Evolutionary conservation across 2,888 invertebrate species (phyloP).

Genomic region (Catonia carolina): DNA sequence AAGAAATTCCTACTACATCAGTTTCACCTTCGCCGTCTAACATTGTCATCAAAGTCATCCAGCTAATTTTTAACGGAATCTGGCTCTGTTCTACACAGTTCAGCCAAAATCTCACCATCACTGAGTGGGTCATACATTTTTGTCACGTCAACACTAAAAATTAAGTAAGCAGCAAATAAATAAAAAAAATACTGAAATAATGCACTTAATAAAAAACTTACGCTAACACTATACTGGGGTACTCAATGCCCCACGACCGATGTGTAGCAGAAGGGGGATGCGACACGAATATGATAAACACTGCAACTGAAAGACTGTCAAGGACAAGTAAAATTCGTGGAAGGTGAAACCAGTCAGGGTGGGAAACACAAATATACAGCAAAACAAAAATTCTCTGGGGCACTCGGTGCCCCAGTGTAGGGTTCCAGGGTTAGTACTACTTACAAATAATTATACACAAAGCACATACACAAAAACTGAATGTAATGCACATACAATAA

Average conservation of each 20-base stretch:
- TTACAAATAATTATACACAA: no score
- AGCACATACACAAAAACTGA: no score
- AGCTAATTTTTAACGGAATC: no score
- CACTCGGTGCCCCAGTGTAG: conserved; percentile 1
- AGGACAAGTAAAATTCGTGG: conserved; percentile 6
- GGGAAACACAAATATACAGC: conserved; percentile 1
- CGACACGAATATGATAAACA: not conserved
- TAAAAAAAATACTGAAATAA: conserved; percentile 8
- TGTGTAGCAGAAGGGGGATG: conserved; percentile 3
- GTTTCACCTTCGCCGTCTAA: no score
- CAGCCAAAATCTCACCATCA: no score
- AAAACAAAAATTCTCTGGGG: conserved; percentile 13
- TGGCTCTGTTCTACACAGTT: no score
- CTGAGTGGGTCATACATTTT: no score
- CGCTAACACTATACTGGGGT: conserved; percentile 13
- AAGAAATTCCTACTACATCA: no score
- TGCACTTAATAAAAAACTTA: conserved; percentile 9
- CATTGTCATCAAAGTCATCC: no score
- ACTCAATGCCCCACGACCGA: conserved; percentile 6
- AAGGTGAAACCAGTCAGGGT: not conserved
- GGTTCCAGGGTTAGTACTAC: conserved; percentile 14
- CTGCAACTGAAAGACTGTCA: conserved; percentile 10
- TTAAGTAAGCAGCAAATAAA: not conserved
- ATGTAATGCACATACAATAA: no score
- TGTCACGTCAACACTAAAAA: no score